Evolutionary conservation across 2,888 invertebrate species (phyloP).

Genomic region (Hirtodrosophila histrioides): DNA sequence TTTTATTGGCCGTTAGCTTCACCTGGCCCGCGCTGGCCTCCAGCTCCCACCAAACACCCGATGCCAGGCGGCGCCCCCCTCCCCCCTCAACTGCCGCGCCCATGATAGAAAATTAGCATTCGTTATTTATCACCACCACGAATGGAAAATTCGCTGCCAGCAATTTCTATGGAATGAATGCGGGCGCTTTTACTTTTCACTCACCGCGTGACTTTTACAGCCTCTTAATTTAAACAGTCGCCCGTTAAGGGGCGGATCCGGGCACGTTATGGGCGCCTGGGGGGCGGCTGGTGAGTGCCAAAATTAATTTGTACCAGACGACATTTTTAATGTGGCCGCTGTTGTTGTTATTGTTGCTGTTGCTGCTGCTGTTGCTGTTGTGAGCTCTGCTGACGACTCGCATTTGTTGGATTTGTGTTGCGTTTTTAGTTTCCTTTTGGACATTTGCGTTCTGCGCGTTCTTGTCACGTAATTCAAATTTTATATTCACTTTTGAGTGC

Average conservation of each 20-base stretch:
- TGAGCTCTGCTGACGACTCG: slow-evolving; percentile 24
- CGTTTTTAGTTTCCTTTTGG: slow-evolving; percentile 49
- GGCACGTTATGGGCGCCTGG: slow-evolving; percentile 50
- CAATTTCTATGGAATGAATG: slow-evolving; percentile 27
- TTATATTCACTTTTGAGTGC: slow-evolving; percentile 67
- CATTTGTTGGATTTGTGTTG: slow-evolving; percentile 57
- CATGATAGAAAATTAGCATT: slow-evolving; percentile 75
- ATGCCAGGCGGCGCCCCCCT: background rate
- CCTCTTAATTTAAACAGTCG: slow-evolving; percentile 77
- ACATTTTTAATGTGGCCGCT: slow-evolving; percentile 71
- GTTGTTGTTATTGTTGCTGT: slow-evolving; percentile 14
- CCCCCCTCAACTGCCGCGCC: background rate
- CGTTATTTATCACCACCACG: slow-evolving; percentile 70
- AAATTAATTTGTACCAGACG: slow-evolving; percentile 81
- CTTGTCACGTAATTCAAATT: slow-evolving; percentile 80
- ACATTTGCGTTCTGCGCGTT: slow-evolving; percentile 43
- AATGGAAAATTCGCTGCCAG: slow-evolving; percentile 43
- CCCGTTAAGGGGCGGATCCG: slow-evolving; percentile 29
- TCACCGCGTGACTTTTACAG: slow-evolving; percentile 79
- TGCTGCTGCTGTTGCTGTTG: background rate
- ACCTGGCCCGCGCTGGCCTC: slow-evolving; percentile 58
- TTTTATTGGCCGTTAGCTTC: slow-evolving; percentile 79
- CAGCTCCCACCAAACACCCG: background rate
- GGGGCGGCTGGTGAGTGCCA: slow-evolving; percentile 35
- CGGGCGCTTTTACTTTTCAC: slow-evolving; percentile 69